Evolutionary conservation across 2,113 vertebrate species (phyloP).

Genomic region (Stercorarius parasiticus): DNA sequence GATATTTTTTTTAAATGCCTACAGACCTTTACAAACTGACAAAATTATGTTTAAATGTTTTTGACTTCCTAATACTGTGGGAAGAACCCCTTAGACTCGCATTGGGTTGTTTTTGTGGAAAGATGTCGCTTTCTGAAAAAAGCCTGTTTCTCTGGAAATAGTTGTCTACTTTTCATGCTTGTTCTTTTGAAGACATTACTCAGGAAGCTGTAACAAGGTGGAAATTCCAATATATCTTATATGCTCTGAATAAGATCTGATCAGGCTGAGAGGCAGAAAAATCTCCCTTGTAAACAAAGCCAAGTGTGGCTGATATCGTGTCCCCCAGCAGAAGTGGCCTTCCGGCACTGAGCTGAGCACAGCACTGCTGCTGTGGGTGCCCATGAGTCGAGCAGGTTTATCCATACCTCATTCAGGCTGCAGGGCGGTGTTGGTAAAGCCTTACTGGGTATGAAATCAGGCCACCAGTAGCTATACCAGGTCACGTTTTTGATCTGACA

Average conservation of each 20-base stretch:
- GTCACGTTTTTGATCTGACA: not conserved
- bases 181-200: not conserved
- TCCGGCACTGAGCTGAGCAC: not conserved
- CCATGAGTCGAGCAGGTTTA: rapidly evolving
- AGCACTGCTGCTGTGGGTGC: not conserved
- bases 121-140: not conserved
- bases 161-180: not conserved
- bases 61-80: not conserved
- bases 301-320: not conserved
- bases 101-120: not conserved
- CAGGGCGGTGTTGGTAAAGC: not conserved
- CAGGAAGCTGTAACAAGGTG: not conserved
- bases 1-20: not conserved
- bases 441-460: not conserved
- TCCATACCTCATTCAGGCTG: rapidly evolving
- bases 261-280: not conserved
- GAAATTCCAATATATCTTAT: not conserved
- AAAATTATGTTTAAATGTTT: not conserved
- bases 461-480: not conserved
- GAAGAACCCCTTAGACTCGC: not conserved
- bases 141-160: not conserved
- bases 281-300: not conserved
- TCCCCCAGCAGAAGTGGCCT: not conserved
- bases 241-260: not conserved
- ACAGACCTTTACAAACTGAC: not conserved